Evolutionary conservation across 1,140 invertebrate genomes (phyloP).

Genomic region (Caenorhabditis tropicalis): DNA sequence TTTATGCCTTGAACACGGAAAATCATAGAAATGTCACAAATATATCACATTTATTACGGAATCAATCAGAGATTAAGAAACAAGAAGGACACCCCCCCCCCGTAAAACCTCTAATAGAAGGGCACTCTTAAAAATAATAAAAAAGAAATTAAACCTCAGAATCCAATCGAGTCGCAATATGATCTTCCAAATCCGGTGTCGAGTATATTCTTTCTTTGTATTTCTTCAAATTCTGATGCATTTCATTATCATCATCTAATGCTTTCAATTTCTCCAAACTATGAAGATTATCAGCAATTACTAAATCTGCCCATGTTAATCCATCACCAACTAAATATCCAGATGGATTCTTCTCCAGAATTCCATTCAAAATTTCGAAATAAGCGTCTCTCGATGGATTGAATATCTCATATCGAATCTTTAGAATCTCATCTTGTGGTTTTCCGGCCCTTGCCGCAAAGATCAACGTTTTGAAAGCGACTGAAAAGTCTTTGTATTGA

Average conservation of each 20-base stretch:
- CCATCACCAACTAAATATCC: not conserved
- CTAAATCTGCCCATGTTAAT: constrained; percentile 16
- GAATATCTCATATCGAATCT: constrained; percentile 6
- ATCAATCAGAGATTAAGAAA: not conserved
- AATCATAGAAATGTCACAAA: not conserved
- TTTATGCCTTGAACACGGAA: not conserved
- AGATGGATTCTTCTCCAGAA: not conserved
- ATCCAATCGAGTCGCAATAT: not conserved
- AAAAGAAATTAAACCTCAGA: not conserved
- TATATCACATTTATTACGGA: not conserved
- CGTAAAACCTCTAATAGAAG: not conserved
- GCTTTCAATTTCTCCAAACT: not conserved
- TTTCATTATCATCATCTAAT: not conserved
- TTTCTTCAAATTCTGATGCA: not conserved
- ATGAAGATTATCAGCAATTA: constrained; percentile 6
- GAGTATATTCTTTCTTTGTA: not conserved
- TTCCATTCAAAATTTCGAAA: not conserved
- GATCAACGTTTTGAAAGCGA: not conserved
- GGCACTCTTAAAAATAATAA: not conserved
- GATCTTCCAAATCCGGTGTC: not conserved
- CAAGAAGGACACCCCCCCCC: too few relatives aligned
- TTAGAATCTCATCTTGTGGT: not conserved
- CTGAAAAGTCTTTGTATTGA: constrained; percentile 36
- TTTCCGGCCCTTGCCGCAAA: not conserved
- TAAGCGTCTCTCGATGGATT: not conserved